Conservation (phyloP, 2,113 vertebrate genomes). For the Coreoperca whiteheadi region DNA sequence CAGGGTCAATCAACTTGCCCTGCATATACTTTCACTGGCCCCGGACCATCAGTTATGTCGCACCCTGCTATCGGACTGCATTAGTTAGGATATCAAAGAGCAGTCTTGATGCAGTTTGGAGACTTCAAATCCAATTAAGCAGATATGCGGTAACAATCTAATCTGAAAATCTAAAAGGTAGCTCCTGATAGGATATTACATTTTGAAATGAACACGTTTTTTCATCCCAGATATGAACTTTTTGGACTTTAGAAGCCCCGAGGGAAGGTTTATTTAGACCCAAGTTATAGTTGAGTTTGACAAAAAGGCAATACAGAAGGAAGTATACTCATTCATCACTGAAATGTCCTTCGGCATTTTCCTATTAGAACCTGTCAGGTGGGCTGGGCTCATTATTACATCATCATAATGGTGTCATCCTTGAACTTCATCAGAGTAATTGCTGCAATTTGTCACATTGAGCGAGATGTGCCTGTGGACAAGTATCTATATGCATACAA, state of each 20-base stretch:
- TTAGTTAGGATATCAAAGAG: slow-evolving; percentile 26
- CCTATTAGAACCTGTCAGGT: slow-evolving; percentile 79
- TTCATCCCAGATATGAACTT: slow-evolving; percentile 14
- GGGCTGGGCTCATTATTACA: slow-evolving; percentile 77
- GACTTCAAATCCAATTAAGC: slow-evolving; percentile 46
- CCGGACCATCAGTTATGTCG: too few relatives aligned
- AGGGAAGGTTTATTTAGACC: slow-evolving; percentile 55
- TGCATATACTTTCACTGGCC: too few relatives aligned
- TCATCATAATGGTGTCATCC: slow-evolving; percentile 82
- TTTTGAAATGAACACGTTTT: slow-evolving; percentile 21
- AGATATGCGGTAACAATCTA: slow-evolving; percentile 27
- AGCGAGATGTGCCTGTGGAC: slow-evolving; percentile 59
- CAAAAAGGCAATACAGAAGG: slow-evolving; percentile 57
- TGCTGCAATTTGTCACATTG: slow-evolving; percentile 79
- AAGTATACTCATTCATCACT: slow-evolving; percentile 72
- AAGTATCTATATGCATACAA: slow-evolving; percentile 10
- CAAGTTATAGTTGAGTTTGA: slow-evolving; percentile 47
- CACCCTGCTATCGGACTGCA: slow-evolving; percentile 2
- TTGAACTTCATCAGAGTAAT: slow-evolving; percentile 85
- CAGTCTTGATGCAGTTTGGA: slow-evolving; percentile 23
- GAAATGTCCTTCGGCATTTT: slow-evolving; percentile 73
- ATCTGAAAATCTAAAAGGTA: slow-evolving; percentile 43
- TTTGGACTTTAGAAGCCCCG: slow-evolving; percentile 16
- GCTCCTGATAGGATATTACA: slow-evolving; percentile 67
- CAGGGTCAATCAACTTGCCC: too few relatives aligned